A percentile compares a stretch with the other conserved stretches of the same genome.
These are phyloP conservation scores for Chionomys nivalis DNA, from an alignment of 2,113 vertebrate species.

Conservation along the genomic window DNA sequence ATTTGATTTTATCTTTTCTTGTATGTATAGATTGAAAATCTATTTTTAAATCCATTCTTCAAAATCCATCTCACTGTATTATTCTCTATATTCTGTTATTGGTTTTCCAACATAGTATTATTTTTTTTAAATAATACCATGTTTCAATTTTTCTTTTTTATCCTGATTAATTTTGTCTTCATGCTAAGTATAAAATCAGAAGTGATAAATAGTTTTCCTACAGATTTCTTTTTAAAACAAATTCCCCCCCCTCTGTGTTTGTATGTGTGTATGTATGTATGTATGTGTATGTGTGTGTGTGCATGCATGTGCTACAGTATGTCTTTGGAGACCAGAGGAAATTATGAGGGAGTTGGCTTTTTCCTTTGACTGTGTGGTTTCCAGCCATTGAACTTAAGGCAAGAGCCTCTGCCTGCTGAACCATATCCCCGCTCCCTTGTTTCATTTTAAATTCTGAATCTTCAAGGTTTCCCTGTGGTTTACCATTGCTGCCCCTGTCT, in stretches of 20 bases:
- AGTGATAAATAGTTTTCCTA: neutral
- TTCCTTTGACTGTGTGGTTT: neutral
- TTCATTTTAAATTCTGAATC: neutral
- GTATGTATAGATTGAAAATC: constrained; percentile 13
- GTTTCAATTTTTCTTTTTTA: neutral
- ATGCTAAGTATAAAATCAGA: neutral
- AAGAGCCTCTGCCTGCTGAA: neutral
- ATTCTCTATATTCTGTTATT: neutral
- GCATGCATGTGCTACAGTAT: neutral
- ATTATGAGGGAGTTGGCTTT: neutral
- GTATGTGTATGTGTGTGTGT: neutral
- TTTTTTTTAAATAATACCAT: neutral
- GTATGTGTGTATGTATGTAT: neutral
- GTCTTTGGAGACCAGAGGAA: too few relatives aligned
- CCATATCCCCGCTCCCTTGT: neutral
- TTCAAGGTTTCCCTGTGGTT: neutral
- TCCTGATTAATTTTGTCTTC: neutral
- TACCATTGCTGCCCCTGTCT: neutral
- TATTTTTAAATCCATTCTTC: constrained; percentile 25
- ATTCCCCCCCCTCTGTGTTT: neutral
- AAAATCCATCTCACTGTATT: neutral
- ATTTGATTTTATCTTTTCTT: constrained; percentile 23
- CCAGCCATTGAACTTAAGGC: neutral
- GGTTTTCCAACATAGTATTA: neutral
- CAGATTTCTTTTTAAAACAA: neutral